Evolutionary conservation across 2,797 vertebrate genomes (phyloP), one percentile per base, ranked within the genome.

Genomic region (Silurus lanzhouensis): DNA sequence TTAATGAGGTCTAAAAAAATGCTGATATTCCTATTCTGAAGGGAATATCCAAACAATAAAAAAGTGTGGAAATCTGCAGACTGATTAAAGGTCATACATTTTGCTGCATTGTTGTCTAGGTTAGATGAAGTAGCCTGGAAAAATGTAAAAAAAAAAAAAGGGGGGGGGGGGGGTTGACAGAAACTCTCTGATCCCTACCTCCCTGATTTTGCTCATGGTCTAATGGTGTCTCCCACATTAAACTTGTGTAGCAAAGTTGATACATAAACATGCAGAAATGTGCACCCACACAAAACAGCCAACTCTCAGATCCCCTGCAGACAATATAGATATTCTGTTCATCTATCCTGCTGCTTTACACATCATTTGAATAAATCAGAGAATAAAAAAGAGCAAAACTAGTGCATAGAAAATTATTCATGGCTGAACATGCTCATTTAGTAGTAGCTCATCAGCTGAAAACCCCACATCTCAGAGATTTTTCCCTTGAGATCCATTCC

Each of bases 1-100:
- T 55, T 15, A 46, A 22, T 46, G 0, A 71, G 70, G 70, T 19
- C 19, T 71, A 46, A 10, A 71, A 48, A 12, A 71, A 46, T 48
- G 44, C 70, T 6, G 44, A 14, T 72, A 72, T 72, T 72, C 70
- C n/a, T 72, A 72, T 72, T 72, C 70, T 48, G 10, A 72, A 44
- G 44, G 10, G 3, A 71, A 71, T 6, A 55, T 17, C 13, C 48
- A 58, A 55, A 57, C 14, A 76, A 76, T 60, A 13, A 12, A 60
- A 13, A 75, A 57, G n/a, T 57, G 72, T 60, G 10, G 31, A 77
- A 38, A 77, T 60, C 55, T 60, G 75, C 27, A 77, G 57, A 60
- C 9, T 77, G 55, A 77, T 77, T 44, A 58, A 58, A 58, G 25
- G 27, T 17, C 74, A 31, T 9, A 78, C 3, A 22, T 38, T 60